Evolutionary conservation across 1,140 invertebrate genomes (phyloP).

Genomic region (Pseudomyrmex pallidus): DNA sequence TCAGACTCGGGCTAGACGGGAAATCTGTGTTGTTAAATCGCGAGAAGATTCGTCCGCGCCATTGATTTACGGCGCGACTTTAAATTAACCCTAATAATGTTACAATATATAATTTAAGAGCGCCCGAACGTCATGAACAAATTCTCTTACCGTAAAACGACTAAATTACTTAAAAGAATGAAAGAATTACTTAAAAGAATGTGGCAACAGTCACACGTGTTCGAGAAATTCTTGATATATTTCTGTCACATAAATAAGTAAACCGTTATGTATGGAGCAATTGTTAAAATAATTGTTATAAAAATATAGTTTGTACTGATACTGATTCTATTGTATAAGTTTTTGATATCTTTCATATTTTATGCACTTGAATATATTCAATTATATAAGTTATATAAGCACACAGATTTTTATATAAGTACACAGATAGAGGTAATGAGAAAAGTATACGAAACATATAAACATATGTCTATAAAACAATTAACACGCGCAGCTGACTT

Average conservation of each 20-base stretch:
- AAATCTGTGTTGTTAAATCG: slow-evolving; percentile 16
- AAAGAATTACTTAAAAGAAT: slow-evolving; percentile 9
- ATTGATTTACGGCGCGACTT: slow-evolving; percentile 19
- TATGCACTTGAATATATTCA: background rate
- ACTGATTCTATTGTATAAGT: no score
- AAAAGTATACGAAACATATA: background rate
- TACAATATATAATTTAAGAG: slow-evolving; percentile 38
- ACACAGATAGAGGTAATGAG: background rate
- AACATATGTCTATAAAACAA: background rate
- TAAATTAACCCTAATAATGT: slow-evolving; percentile 17
- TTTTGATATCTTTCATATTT: background rate
- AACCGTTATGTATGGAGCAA: no score
- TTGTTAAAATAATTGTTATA: no score
- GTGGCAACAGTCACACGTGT: no score
- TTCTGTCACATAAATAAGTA: no score
- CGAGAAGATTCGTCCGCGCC: background rate
- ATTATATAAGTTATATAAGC: no score
- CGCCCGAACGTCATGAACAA: slow-evolving; percentile 5
- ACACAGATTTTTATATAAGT: no score
- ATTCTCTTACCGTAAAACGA: slow-evolving; percentile 19
- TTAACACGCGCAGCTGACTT: slow-evolving; percentile 6
- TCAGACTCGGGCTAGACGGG: slow-evolving; percentile 42
- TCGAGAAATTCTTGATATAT: no score
- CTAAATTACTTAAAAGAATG: slow-evolving; percentile 7
- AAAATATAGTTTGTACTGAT: no score